phyloP scores from a whole-genome alignment of 2,113 vertebrate genomes.

The Zeus faber region DNA sequence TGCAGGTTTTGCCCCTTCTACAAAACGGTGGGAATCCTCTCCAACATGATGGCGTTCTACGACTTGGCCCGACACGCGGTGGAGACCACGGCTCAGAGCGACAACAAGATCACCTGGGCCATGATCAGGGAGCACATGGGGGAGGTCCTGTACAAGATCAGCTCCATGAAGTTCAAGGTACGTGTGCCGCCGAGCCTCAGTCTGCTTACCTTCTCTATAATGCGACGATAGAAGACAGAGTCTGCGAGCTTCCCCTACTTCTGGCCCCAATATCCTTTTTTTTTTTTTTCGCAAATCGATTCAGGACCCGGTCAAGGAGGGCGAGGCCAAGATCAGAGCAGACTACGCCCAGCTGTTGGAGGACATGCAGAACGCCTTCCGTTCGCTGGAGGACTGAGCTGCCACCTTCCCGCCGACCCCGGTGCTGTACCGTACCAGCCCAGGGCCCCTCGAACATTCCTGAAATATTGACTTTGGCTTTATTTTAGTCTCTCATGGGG shows the following conservation, averaged over 20 bases:
- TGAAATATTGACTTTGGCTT: no score
- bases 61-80: constrained; percentile 96
- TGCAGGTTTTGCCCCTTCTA: constrained; percentile 96
- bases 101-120: constrained; percentile 96
- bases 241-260: no score
- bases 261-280: no score
- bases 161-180: constrained; percentile 99
- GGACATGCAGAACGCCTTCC: constrained; percentile 97
- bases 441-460: constrained; percentile 6
- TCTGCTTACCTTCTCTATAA: no score
- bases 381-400: constrained; percentile 90
- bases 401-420: constrained; percentile 10
- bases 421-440: constrained; percentile 30
- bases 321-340: constrained; percentile 91
- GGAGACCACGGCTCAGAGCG: constrained; percentile 93
- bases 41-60: constrained; percentile 95
- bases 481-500: no score
- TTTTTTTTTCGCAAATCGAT: neutral
- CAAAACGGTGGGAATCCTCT: constrained; percentile 96
- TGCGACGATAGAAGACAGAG: no score
- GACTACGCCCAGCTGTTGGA: constrained; percentile 91
- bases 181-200: neutral
- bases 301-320: constrained; percentile 95
- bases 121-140: constrained; percentile 95
- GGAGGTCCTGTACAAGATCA: constrained; percentile 92